Evolutionary conservation across 1,140 invertebrate species (phyloP), one percentile per base, ranked within the genome.

Genomic region (Arctopsyche grandis): DNA sequence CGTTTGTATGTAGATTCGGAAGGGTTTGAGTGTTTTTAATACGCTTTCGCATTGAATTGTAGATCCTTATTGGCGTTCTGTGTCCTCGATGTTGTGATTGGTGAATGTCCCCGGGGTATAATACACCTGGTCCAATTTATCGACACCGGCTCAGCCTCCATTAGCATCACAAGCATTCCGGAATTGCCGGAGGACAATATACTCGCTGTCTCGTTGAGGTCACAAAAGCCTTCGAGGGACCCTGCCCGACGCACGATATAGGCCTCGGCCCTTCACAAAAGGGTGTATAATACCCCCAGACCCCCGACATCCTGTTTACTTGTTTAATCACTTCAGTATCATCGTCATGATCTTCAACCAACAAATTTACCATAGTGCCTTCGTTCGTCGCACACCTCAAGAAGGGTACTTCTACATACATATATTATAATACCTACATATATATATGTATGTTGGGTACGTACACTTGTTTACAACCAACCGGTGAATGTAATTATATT

Each of bases 131-230:
- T 56, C 71, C 44, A 74, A 74, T 74, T 74, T 74, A 74, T 74
- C 70, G 22, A 52, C 71, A 46, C 24, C 43, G 46, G 22, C 19
- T 22, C 44, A 56, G 44, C 22, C 21, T 74, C 71, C 48, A 74
- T 74, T 74, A 74, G 71, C 71, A 74, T 74, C 71, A 74, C 71
- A 74, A 74, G 71, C 71, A 48, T 74, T 74, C 43, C 71, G 71
- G 71, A 74, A 74, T 74, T 74, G 71, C 71, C 71, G n/a, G 71
- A 74, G 71, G 71, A 74, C 71, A 74, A 46, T 52, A 56, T 56
- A 24, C 46, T 14, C 38, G 71, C 24, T 56, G 69, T 70, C 69
- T 70, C 9, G 69, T 44, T 70, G 69, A 29, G 24, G 38, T 44
- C 69, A 70, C 69, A 70, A 70, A 66, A 70, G 69, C 71, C 48